Percentiles rank a stretch among this genome's conserved stretches.
Evolutionary conservation across 2,113 vertebrate genomes (phyloP).

Genomic region (Chaenocephalus aceratus): DNA sequence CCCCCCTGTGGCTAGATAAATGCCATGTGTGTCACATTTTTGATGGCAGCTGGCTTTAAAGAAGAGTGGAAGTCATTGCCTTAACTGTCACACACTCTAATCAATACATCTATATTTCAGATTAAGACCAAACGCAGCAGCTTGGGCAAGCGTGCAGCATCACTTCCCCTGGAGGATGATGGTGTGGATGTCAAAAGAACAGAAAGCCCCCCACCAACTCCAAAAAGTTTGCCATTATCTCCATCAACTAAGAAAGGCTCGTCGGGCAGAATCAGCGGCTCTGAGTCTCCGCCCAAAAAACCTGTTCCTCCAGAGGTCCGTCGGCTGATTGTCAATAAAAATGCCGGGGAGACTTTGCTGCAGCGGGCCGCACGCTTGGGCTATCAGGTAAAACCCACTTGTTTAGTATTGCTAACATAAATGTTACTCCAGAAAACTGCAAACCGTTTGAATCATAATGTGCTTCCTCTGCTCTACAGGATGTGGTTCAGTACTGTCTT

Average conservation of each 20-base stretch:
- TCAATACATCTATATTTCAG: slow-evolving; percentile 64
- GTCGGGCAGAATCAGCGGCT: slow-evolving; percentile 76
- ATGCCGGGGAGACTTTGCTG: slow-evolving; percentile 95
- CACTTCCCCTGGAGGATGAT: slow-evolving; percentile 62
- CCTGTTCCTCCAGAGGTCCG: slow-evolving; percentile 93
- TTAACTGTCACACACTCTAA: slow-evolving; percentile 35
- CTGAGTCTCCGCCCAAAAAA: slow-evolving; percentile 81
- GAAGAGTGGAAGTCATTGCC: slow-evolving; percentile 16
- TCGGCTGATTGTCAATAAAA: slow-evolving; percentile 97
- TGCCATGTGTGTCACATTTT: slow-evolving; percentile 20
- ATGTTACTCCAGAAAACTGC: neutral
- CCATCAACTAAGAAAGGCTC: slow-evolving; percentile 81
- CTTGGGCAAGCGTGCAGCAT: slow-evolving; percentile 74
- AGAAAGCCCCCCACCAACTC: slow-evolving; percentile 69
- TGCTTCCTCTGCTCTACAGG: slow-evolving; percentile 78
- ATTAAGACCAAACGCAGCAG: slow-evolving; percentile 79
- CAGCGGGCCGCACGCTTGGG: slow-evolving; percentile 95
- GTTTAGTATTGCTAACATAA: neutral
- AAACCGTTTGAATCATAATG: neutral
- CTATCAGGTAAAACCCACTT: slow-evolving; percentile 88
- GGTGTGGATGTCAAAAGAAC: slow-evolving; percentile 78
- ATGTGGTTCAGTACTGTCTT: slow-evolving; percentile 96
- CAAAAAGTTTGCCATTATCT: slow-evolving; percentile 74
- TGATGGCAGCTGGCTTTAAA: slow-evolving; percentile 42
- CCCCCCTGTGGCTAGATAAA: slow-evolving; percentile 78